Conservation (phyloP, 2,888 invertebrate species). For the Corbicula japonica region DNA sequence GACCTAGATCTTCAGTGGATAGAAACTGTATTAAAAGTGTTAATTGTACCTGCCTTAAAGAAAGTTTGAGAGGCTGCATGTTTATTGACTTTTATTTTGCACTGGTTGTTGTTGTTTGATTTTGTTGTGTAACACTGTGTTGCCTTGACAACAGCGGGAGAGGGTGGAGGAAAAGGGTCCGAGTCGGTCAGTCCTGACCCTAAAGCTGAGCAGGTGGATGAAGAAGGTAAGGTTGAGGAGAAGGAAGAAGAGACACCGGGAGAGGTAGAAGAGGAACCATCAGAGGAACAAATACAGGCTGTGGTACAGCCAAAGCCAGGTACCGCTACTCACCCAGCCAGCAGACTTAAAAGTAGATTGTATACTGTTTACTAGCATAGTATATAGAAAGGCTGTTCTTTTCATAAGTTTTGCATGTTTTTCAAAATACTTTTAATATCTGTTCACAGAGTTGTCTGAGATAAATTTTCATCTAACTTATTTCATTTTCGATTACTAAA, state of each 20-base stretch:
- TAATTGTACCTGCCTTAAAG: too few species aligned
- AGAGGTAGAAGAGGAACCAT: conserved; percentile 56
- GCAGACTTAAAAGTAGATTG: not conserved
- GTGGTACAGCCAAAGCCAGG: too few species aligned
- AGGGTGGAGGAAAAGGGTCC: conserved; percentile 9
- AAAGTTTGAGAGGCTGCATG: conserved; percentile 11
- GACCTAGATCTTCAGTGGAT: too few species aligned
- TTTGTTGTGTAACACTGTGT: conserved; percentile 10
- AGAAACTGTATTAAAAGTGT: too few species aligned
- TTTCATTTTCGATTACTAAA: too few species aligned
- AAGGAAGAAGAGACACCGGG: conserved; percentile 64
- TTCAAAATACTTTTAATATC: too few species aligned
- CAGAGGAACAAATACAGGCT: conserved; percentile 53
- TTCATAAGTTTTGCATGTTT: too few species aligned
- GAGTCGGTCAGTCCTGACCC: not conserved
- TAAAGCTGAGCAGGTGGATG: conserved; percentile 28
- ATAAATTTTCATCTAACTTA: too few species aligned
- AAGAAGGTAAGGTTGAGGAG: conserved; percentile 34
- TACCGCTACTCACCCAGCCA: conserved; percentile 16
- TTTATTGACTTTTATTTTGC: not conserved
- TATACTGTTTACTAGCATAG: not conserved
- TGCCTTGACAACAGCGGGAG: conserved; percentile 27
- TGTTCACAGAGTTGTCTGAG: too few species aligned
- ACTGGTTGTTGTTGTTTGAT: not conserved
- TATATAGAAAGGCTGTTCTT: too few species aligned